A percentile compares a stretch with the other conserved stretches of the same genome.
Evolutionary conservation across 2,113 vertebrate species (phyloP).

Genomic region (Marcusenius ussheri): DNA sequence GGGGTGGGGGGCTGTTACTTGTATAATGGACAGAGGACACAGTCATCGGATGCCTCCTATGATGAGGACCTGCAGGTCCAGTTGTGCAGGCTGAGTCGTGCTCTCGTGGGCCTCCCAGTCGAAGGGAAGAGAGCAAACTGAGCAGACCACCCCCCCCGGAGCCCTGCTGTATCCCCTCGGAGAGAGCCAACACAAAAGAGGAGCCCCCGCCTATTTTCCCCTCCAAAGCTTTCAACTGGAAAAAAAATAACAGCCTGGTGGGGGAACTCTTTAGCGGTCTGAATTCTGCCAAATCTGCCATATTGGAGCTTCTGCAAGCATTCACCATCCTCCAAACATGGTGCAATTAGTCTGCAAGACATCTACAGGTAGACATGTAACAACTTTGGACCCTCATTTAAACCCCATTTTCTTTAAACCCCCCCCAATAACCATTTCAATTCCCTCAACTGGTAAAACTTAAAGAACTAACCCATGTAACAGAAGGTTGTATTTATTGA

Average conservation of each 20-base stretch:
- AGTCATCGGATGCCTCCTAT: slow-evolving; percentile 60
- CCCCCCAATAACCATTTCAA: not conserved
- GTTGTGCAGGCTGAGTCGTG: slow-evolving; percentile 77
- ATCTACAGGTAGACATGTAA: not conserved
- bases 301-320: not conserved
- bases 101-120: slow-evolving; percentile 58
- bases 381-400: not conserved
- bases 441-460: not conserved
- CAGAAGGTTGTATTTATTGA: slow-evolving; percentile 10
- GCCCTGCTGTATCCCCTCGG: not conserved
- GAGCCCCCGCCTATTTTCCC: not conserved
- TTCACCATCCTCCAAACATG: not conserved
- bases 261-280: not conserved
- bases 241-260: too few species aligned
- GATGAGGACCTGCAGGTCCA: slow-evolving; percentile 62
- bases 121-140: not conserved
- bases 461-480: not conserved
- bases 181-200: not conserved
- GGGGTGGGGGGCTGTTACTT: slow-evolving; percentile 75
- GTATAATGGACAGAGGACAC: slow-evolving; percentile 67
- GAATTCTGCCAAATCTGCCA: not conserved
- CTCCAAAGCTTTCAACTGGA: not conserved
- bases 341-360: not conserved
- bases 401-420: not conserved
- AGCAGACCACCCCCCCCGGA: not conserved